Evolutionary conservation across 2,888 invertebrate genomes (phyloP), one percentile per base, ranked within the genome.

Genomic region (Erynnis tages): DNA sequence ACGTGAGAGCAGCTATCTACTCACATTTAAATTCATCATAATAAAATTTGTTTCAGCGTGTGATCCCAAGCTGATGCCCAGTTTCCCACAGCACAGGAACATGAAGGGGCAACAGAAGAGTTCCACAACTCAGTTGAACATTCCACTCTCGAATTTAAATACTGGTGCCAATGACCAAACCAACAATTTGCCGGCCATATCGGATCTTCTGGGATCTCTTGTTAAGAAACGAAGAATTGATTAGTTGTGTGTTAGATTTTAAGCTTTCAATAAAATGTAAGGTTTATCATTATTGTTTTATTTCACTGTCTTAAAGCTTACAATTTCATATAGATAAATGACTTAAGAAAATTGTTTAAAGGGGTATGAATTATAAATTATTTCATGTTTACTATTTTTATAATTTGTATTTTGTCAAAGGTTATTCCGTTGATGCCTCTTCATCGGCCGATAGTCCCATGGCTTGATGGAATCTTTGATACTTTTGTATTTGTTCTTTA

Each of bases 31-130:
- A n/a, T n/a, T n/a, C n/a, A n/a, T n/a, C n/a, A n/a, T n/a, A n/a
- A n/a, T n/a, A n/a, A n/a, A n/a, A n/a, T 71, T 67, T 69, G 56
- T 90, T 90, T 5, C 80, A 97, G 97, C 98, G 0, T 98, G 98
- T 80, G 98, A 98, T 78, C 97, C 98, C 1, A 97, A 97, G 70
- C 85, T 99, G 73, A 99, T 99, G 99, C 99, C 98, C 1, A 97
- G 98, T 61, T 99, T 98, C 77, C 98, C 98, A 0, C 98, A 98
- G 73, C 98, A 98, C 75, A 92, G 98, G 63, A 97, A 97, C 77
- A 92, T 96, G 91, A 95, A 91, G 63, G 90, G 90, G 0, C 85
- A 80, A 55, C 78, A 72, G 57, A 85, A 86, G 60, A 43, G 27
- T 23, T 61, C 57, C 21, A 69, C 74, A 47, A 90, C 80, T 60